A percentile compares a stretch with the other conserved stretches of the same genome.
phyloP scores from a whole-genome alignment of 2,113 vertebrate genomes.

The Dicaeum eximium region DNA sequence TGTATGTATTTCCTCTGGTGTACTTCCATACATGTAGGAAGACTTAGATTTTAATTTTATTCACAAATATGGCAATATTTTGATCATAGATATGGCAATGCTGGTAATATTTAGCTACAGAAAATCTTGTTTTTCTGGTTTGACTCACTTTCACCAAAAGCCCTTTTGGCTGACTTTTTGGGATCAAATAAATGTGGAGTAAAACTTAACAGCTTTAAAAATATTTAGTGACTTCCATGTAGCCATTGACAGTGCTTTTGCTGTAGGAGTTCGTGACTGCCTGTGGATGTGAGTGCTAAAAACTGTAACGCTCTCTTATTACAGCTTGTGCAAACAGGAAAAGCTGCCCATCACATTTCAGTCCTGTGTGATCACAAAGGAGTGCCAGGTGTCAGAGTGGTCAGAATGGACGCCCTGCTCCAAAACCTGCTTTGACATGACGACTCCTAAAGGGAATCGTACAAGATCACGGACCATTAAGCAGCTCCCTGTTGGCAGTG shows the following conservation, averaged over 20 bases:
- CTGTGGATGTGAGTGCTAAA: neutral
- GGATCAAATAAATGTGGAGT: neutral
- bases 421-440: conserved; percentile 79
- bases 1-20: neutral
- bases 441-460: conserved; percentile 75
- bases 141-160: neutral
- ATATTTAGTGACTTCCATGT: neutral
- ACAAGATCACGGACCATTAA: conserved; percentile 77
- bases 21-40: neutral
- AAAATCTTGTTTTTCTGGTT: neutral
- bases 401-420: conserved; percentile 86
- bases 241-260: neutral
- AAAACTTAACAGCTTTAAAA: neutral
- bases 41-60: neutral
- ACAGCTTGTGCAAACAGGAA: conserved; percentile 86
- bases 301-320: neutral
- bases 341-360: conserved; percentile 88
- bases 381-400: conserved; percentile 90
- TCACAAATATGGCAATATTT: neutral
- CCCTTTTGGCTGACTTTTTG: neutral
- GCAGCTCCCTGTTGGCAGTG: conserved; percentile 82
- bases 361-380: conserved; percentile 88
- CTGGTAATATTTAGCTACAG: neutral
- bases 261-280: neutral
- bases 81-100: neutral